Conservation (phyloP, 2,113 vertebrate genomes). For the Cebus imitator region DNA sequence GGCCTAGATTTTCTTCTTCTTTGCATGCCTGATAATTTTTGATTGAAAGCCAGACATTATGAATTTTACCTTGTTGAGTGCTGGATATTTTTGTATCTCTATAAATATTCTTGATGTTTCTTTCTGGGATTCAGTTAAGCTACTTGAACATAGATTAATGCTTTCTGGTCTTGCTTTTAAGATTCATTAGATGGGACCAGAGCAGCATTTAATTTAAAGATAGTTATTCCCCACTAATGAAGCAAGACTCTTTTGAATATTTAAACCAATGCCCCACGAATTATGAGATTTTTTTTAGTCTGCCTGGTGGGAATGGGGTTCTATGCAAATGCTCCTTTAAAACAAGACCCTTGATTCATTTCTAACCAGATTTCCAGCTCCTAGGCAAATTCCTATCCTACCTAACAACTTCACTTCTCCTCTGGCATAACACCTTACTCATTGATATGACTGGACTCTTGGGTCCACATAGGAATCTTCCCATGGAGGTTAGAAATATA, state of each 20-base stretch:
- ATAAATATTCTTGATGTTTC: neutral
- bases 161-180: conserved; percentile 45
- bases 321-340: neutral
- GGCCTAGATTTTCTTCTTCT: neutral
- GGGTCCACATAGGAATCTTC: neutral
- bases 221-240: neutral
- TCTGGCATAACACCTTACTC: neutral
- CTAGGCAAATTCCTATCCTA: neutral
- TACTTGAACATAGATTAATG: conserved; percentile 9
- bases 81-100: neutral
- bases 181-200: neutral
- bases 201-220: conserved; percentile 35
- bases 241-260: neutral
- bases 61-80: neutral
- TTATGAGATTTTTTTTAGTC: neutral
- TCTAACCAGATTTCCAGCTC: neutral
- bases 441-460: neutral
- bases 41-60: neutral
- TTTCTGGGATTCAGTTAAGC: neutral
- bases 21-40: neutral
- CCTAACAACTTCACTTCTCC: neutral
- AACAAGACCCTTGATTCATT: neutral
- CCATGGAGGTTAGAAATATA: neutral
- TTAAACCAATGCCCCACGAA: neutral
- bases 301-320: neutral